phyloP scores from a whole-genome alignment of 2,888 invertebrate genomes.

The Zaprionus lineosus region DNA sequence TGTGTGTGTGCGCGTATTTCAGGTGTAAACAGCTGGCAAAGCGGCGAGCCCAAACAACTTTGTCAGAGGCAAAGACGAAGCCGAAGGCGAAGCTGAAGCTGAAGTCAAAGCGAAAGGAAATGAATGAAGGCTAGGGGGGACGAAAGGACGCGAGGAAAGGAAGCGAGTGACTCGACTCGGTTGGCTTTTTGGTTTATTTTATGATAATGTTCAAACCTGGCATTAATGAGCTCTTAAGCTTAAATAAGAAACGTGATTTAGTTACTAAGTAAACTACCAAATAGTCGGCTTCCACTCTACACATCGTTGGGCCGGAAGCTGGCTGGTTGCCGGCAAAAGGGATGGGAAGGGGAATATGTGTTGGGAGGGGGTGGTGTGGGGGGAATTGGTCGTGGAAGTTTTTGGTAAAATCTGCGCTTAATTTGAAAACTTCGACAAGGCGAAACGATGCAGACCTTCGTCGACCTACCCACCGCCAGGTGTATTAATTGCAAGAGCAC shows the following conservation, averaged over 20 bases:
- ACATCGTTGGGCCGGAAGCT: background rate
- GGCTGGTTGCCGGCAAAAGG: no score
- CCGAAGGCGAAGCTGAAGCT: slow-evolving; percentile 35
- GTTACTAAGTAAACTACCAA: slow-evolving; percentile 76
- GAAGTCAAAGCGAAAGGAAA: no score
- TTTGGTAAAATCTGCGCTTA: slow-evolving; percentile 69
- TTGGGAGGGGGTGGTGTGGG: no score
- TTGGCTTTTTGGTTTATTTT: slow-evolving; percentile 62
- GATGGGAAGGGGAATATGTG: background rate
- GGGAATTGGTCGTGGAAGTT: slow-evolving; percentile 41
- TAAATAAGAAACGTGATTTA: slow-evolving; percentile 80
- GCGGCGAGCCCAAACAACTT: slow-evolving; percentile 33
- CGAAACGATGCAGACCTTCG: slow-evolving; percentile 37
- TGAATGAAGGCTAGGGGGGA: no score
- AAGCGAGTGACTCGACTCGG: slow-evolving; percentile 28
- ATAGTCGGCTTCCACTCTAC: slow-evolving; percentile 41
- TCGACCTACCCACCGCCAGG: slow-evolving; percentile 50
- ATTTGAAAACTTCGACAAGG: slow-evolving; percentile 72
- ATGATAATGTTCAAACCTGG: slow-evolving; percentile 74
- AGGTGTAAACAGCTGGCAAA: slow-evolving; percentile 35
- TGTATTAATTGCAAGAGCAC: slow-evolving; percentile 43
- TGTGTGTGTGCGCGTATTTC: slow-evolving; percentile 30
- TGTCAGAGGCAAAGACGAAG: slow-evolving; percentile 17
- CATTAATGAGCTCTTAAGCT: slow-evolving; percentile 80
- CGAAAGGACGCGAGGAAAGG: no score